These are phyloP conservation scores for Stenurella melanura DNA, from an alignment of 2,888 invertebrate genomes.

Conservation along the genomic window DNA sequence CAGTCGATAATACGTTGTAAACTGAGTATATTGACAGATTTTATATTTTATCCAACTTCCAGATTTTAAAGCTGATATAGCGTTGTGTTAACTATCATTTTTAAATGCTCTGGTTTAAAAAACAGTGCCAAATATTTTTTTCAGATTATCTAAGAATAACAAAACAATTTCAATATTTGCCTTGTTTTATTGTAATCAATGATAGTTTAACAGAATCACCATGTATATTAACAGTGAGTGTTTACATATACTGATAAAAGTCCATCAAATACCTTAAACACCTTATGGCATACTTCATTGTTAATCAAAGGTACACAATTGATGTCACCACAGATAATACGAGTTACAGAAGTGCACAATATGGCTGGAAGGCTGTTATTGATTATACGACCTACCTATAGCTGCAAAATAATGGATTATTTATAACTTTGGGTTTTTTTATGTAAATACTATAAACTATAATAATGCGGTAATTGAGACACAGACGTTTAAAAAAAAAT, in stretches of 20 bases:
- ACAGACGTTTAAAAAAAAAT: too few relatives aligned
- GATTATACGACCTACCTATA: constrained; percentile 8
- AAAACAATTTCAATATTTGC: constrained; percentile 1
- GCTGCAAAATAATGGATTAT: not conserved
- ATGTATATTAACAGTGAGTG: constrained; percentile 20
- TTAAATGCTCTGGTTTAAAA: too few relatives aligned
- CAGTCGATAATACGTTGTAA: too few relatives aligned
- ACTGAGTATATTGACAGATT: too few relatives aligned
- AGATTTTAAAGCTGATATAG: too few relatives aligned
- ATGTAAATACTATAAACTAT: too few relatives aligned
- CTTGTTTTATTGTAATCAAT: constrained; percentile 2
- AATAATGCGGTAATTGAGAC: too few relatives aligned
- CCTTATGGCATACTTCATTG: constrained; percentile 38
- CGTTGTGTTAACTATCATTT: too few relatives aligned
- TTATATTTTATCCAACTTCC: too few relatives aligned
- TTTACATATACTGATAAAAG: constrained; percentile 39
- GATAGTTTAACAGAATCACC: constrained; percentile 10
- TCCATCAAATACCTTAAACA: constrained; percentile 38
- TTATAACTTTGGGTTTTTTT: not conserved
- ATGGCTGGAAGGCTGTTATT: constrained; percentile 29
- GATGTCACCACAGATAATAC: constrained; percentile 32
- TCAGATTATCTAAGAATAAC: not conserved
- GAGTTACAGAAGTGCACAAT: constrained; percentile 38
- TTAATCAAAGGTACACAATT: constrained; percentile 40
- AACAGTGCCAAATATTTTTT: not conserved